Percentiles rank a stretch among this genome's conserved stretches.
phyloP scores from a whole-genome alignment of 2,797 vertebrate species.

The Poeciliopsis gracilis region DNA sequence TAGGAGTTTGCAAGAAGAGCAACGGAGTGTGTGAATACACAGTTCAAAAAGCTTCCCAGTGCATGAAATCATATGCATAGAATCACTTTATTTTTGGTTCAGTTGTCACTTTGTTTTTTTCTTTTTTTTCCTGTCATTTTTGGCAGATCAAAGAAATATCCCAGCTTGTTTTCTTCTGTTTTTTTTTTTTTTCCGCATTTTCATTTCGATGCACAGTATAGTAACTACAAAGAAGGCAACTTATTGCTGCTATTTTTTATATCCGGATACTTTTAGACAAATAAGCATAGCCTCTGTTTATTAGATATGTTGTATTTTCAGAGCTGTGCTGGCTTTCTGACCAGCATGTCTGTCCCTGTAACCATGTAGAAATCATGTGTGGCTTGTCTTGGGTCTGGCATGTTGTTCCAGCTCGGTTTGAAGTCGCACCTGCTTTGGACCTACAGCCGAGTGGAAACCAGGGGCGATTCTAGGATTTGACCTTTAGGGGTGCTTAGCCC shows the following conservation, averaged over 20 bases:
- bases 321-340: conserved; percentile 24
- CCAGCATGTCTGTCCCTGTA: conserved; percentile 33
- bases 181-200: not conserved
- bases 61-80: not conserved
- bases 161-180: not conserved
- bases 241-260: conserved; percentile 6
- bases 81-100: not conserved
- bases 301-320: conserved; percentile 12
- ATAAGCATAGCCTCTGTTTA: conserved; percentile 14
- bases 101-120: conserved; percentile 1
- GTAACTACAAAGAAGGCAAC: not conserved
- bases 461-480: no score
- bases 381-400: conserved; percentile 47
- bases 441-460: conserved; percentile 21
- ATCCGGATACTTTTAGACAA: conserved; percentile 8
- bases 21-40: not conserved
- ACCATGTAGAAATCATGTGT: conserved; percentile 53
- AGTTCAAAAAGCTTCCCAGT: not conserved
- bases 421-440: conserved; percentile 19
- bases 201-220: not conserved
- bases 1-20: not conserved
- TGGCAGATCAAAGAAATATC: conserved; percentile 8
- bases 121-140: not conserved
- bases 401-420: conserved; percentile 40
- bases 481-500: no score